Percentiles rank a stretch among this genome's conserved stretches.
Evolutionary conservation across 2,888 invertebrate species (phyloP).

Genomic region (Volucella bombylans): DNA sequence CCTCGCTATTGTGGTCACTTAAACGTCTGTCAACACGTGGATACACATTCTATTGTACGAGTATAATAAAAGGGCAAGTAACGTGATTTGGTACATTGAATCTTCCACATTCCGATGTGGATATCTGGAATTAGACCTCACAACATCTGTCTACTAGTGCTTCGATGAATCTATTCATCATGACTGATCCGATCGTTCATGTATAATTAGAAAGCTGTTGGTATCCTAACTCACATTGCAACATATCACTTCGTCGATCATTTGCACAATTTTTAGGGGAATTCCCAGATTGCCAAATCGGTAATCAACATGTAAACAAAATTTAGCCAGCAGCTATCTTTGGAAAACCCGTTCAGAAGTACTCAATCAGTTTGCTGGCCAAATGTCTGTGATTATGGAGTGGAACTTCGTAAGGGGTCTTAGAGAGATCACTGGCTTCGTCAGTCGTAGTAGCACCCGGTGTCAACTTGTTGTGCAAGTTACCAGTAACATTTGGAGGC

Average conservation of each 20-base stretch:
- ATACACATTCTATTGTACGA: background rate
- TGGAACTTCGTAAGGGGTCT: constrained; percentile 6
- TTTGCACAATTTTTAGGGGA: background rate
- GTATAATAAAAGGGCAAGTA: background rate
- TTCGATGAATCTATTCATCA: background rate
- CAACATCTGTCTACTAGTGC: background rate
- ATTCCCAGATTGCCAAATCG: background rate
- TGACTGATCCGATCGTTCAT: too few species aligned
- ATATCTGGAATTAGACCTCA: background rate
- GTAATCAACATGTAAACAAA: background rate
- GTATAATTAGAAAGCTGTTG: too few species aligned
- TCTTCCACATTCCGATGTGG: background rate
- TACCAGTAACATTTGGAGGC: background rate
- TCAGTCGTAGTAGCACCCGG: too few species aligned
- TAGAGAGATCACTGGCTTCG: constrained; percentile 1
- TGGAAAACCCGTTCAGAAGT: background rate
- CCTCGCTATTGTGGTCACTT: background rate
- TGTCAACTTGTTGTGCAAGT: background rate
- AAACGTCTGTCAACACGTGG: constrained; percentile 1
- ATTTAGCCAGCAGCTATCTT: background rate
- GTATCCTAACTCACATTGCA: background rate
- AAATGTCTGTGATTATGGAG: background rate
- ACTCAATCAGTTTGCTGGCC: background rate
- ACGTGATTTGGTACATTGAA: background rate
- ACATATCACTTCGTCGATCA: background rate